phyloP scores from a whole-genome alignment of 1,140 invertebrate genomes.

The Drepana arcuata region DNA sequence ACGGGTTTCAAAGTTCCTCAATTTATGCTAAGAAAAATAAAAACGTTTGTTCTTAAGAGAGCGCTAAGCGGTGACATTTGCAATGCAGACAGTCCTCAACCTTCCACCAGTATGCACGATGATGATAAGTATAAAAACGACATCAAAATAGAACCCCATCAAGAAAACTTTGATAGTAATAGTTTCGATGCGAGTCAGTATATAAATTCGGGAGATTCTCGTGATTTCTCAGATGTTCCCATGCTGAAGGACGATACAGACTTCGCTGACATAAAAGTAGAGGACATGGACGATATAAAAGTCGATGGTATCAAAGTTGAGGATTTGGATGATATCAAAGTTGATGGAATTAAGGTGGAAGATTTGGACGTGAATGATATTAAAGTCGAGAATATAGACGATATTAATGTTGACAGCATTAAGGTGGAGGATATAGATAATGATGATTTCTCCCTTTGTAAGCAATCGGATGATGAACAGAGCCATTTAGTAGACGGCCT shows the following conservation, averaged over 20 bases:
- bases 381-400: conserved; percentile 48
- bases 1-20: conserved; percentile 81
- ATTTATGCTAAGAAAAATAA: conserved; percentile 82
- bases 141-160: conserved; percentile 42
- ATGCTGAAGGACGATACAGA: conserved; percentile 54
- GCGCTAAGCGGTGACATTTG: conserved; percentile 39
- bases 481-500: conserved; percentile 60
- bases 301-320: conserved; percentile 57
- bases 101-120: conserved; percentile 43
- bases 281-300: conserved; percentile 61
- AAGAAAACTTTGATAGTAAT: conserved; percentile 41
- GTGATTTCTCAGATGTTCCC: conserved; percentile 44
- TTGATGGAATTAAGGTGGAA: conserved; percentile 55
- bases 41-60: conserved; percentile 68
- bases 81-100: conserved; percentile 48
- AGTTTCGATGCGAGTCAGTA: conserved; percentile 55
- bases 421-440: conserved; percentile 61
- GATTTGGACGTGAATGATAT: conserved; percentile 51
- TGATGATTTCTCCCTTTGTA: conserved; percentile 55
- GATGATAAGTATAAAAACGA: conserved; percentile 48
- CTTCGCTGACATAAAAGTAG: conserved; percentile 60
- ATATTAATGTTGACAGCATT: conserved; percentile 57
- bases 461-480: conserved; percentile 47
- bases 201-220: conserved; percentile 31
- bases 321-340: conserved; percentile 60